Evolutionary conservation across 2,113 vertebrate genomes (phyloP), one percentile per base, ranked within the genome.

Genomic region (Campylorhamphus procurvoides): DNA sequence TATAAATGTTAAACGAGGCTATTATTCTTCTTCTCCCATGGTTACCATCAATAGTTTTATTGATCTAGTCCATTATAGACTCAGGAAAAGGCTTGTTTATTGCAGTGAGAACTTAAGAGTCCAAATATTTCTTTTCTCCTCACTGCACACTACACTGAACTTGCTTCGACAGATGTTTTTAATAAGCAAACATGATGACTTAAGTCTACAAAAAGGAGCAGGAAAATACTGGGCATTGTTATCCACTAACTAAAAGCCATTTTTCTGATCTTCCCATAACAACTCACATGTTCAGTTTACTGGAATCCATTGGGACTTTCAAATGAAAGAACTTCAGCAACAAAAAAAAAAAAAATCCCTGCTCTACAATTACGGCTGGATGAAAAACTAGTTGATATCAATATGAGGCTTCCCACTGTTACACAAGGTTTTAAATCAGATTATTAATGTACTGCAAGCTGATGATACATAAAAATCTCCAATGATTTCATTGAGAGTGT

Each of bases 41-140:
- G 88, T 96, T 94, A 49, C 77, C 3, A 4, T 94, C 83, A 95
- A 92, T 93, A 89, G 92, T 84, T 95, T 93, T 93, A 96, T 96
- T 92, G 92, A 96, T 96, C 92, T 87, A 62, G 73, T 53, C 83
- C 69, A 84, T 95, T 94, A 96, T 8, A 94, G 88, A 81, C 83
- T 68, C 52, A 29, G 82, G 83, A 85, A 90, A 82, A 85, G 27
- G 44, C 59, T 85, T 94, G 78, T 91, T 94, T 90, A 91, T 93
- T 94, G 49, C 78, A 78, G 60, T 27, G 52, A 87, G 71, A 91
- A 83, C 47, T 90, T 31, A 0, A 0, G 11, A 86, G 44, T 39
- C 6, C 35, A 67, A 83, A 87, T 90, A 81, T 78, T 92, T 90
- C 14, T 94, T 71, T 92, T 53, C 49, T 78, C 28, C 42, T 69